These are phyloP conservation scores for Palythoa grandis DNA, from an alignment of 92 coral and sea anemone genomes.

Conservation along the genomic window DNA sequence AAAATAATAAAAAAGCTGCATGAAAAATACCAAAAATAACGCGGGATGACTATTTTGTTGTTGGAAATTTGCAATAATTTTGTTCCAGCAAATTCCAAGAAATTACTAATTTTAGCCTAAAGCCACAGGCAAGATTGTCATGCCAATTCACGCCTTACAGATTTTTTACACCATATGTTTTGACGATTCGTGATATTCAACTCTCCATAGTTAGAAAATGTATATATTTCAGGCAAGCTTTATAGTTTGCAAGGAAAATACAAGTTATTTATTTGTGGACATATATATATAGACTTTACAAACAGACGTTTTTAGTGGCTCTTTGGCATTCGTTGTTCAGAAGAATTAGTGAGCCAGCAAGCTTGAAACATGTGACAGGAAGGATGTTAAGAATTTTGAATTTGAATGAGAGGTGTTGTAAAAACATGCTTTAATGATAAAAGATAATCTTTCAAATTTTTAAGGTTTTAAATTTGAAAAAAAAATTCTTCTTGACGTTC, in stretches of 20 bases:
- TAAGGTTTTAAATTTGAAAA: background rate
- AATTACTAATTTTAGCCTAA: background rate
- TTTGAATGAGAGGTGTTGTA: background rate
- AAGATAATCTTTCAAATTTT: background rate
- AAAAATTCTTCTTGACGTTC: background rate
- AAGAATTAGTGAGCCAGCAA: background rate
- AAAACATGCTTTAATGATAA: no score
- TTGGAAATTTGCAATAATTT: background rate
- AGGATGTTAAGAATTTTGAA: background rate
- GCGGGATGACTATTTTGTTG: background rate
- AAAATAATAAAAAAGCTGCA: background rate
- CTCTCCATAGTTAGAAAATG: background rate
- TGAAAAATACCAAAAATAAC: conserved; percentile 15
- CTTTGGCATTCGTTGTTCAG: background rate
- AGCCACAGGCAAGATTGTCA: background rate
- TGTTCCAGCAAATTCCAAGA: conserved; percentile 43
- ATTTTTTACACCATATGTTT: background rate
- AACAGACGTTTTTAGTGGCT: background rate
- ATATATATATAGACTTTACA: background rate
- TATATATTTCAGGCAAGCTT: background rate
- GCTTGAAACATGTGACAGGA: background rate
- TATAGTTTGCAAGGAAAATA: background rate
- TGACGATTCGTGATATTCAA: background rate
- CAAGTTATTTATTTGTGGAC: background rate
- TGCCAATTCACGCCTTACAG: background rate